These are phyloP conservation scores for Porites rus DNA, from an alignment of 92 coral and sea anemone genomes.

Conservation along the genomic window DNA sequence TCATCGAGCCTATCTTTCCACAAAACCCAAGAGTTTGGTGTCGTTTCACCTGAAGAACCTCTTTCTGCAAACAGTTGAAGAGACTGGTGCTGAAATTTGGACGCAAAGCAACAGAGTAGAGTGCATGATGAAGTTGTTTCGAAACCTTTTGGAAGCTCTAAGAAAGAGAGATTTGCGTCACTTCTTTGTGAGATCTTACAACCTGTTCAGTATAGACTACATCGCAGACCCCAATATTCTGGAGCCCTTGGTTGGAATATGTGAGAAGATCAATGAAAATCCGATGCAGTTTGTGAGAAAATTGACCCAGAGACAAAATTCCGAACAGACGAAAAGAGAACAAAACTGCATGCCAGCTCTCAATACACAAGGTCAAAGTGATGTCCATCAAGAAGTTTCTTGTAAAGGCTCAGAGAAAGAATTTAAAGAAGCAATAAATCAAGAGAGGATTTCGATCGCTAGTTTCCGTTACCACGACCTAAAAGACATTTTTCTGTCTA, in stretches of 20 bases:
- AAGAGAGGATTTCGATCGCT: not conserved
- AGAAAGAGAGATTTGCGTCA: constrained; percentile 57
- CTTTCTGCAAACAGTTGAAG: constrained; percentile 67
- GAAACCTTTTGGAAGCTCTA: constrained; percentile 59
- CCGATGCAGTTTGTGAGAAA: constrained; percentile 56
- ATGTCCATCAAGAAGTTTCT: not conserved
- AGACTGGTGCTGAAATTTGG: constrained; percentile 71
- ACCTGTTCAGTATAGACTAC: constrained; percentile 63
- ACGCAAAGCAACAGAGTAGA: constrained; percentile 61
- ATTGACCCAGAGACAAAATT: not conserved
- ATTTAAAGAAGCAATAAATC: not conserved
- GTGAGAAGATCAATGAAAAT: constrained; percentile 53
- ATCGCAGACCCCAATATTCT: constrained; percentile 55
- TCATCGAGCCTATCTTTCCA: constrained; percentile 49
- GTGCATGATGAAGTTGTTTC: constrained; percentile 67
- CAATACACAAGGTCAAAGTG: not conserved
- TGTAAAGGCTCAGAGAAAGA: not conserved
- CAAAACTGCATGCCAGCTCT: not conserved
- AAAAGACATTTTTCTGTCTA: not conserved
- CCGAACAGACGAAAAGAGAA: too few species aligned
- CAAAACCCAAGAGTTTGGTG: constrained; percentile 51
- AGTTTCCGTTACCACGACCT: constrained; percentile 21
- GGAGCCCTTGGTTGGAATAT: constrained; percentile 47
- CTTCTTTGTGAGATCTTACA: constrained; percentile 72
- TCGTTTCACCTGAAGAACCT: constrained; percentile 81